Percentiles rank a stretch among this genome's conserved stretches.
These are phyloP conservation scores for Scaptomyza tumidula DNA, from an alignment of 2,888 invertebrate genomes.

Conservation along the genomic window DNA sequence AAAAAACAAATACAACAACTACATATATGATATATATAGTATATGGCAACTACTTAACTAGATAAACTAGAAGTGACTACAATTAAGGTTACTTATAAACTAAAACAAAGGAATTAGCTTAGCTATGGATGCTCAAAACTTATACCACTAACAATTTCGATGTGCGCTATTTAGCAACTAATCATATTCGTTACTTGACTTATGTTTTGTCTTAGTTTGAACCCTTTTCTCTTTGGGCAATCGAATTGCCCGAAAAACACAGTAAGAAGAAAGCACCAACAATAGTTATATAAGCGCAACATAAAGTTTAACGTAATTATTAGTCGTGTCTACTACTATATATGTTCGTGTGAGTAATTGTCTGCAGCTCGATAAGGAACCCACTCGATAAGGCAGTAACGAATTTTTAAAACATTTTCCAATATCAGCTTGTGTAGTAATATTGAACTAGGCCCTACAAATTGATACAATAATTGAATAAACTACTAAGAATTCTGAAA, in stretches of 20 bases:
- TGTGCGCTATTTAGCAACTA: conserved; percentile 24
- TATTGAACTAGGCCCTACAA: conserved; percentile 40
- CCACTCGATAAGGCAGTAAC: conserved; percentile 32
- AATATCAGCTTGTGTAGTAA: conserved; percentile 61
- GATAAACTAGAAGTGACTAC: conserved; percentile 37
- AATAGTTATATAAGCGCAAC: conserved; percentile 75
- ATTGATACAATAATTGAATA: conserved; percentile 55
- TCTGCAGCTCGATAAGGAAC: conserved; percentile 14
- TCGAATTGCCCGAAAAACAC: conserved; percentile 74
- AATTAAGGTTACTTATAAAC: conserved; percentile 32
- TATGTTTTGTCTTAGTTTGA: conserved; percentile 47
- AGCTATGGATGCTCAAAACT: conserved; percentile 40
- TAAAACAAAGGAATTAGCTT: conserved; percentile 33
- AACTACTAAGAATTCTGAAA: conserved; percentile 24
- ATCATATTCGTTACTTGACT: conserved; percentile 22
- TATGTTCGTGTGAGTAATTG: conserved; percentile 15
- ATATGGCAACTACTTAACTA: conserved; percentile 39
- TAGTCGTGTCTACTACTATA: conserved; percentile 46
- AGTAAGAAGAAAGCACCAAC: conserved; percentile 83
- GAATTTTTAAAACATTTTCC: conserved; percentile 57
- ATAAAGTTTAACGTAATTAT: conserved; percentile 51
- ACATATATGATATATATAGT: conserved; percentile 29
- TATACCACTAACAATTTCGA: conserved; percentile 23
- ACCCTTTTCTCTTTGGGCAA: conserved; percentile 66
- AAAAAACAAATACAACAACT: conserved; percentile 34